Evolutionary conservation across 2,888 invertebrate species (phyloP).

Genomic region (Maniola hyperantus): DNA sequence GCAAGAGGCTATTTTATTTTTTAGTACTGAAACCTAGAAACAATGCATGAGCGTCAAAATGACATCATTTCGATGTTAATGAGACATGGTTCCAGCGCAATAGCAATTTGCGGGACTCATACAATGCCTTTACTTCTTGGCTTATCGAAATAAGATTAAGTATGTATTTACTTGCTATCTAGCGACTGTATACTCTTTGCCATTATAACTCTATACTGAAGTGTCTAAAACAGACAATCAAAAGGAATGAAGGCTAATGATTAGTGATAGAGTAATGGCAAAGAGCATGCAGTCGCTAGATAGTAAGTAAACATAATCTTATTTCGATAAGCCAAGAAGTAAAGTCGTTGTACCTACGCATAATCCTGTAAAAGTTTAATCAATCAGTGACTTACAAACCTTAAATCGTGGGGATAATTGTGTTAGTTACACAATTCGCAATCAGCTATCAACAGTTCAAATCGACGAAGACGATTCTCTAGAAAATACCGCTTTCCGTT

Average conservation of each 20-base stretch:
- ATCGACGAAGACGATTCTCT: neutral
- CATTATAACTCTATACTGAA: no score
- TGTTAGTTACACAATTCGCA: neutral
- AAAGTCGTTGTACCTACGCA: neutral
- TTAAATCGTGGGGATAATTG: conserved; percentile 1
- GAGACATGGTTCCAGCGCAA: no score
- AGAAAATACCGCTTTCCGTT: no score
- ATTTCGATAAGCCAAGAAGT: neutral
- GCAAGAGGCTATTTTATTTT: no score
- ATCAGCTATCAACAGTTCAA: neutral
- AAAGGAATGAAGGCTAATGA: no score
- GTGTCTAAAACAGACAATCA: no score
- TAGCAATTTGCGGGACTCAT: no score
- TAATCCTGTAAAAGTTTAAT: conserved; percentile 16
- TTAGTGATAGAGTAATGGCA: neutral
- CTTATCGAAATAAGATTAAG: neutral
- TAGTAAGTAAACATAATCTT: neutral
- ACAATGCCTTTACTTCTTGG: neutral
- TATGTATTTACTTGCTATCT: neutral
- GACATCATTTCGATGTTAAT: no score
- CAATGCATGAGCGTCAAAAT: no score
- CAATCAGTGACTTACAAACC: neutral
- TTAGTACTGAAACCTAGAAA: no score
- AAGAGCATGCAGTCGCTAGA: neutral
- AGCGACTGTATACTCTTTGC: neutral